These are phyloP conservation scores for Sturnus vulgaris DNA, from an alignment of 2,113 vertebrate genomes.

Conservation along the genomic window DNA sequence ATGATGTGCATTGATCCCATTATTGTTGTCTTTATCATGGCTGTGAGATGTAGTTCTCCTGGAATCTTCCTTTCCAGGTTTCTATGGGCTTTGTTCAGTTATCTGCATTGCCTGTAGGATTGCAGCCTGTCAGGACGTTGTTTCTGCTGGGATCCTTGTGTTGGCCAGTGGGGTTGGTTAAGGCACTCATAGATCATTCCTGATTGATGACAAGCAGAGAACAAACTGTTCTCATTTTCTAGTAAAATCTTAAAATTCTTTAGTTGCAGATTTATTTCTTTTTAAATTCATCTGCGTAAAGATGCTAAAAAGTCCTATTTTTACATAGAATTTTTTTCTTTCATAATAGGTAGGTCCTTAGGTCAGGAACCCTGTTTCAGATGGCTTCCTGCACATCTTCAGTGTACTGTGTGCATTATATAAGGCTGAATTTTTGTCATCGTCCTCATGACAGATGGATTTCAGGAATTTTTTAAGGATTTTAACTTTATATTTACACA, in stretches of 20 bases:
- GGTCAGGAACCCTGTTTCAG: not conserved
- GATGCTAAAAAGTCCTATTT: not conserved
- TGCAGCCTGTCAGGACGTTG: rapidly evolving
- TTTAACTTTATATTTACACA: not conserved
- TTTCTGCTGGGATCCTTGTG: not conserved
- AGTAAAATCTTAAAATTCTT: not conserved
- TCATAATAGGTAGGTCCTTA: not conserved
- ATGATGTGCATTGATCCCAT: not conserved
- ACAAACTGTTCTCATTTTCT: not conserved
- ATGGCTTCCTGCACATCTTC: not conserved
- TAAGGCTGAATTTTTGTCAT: not conserved
- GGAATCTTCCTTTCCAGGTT: not conserved
- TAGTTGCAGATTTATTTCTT: not conserved
- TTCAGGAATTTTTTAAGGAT: not conserved
- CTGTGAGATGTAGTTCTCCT: not conserved
- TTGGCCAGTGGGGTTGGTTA: not conserved
- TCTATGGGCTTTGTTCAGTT: not conserved
- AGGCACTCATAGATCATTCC: not conserved
- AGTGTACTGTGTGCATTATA: not conserved
- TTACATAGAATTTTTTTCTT: not conserved
- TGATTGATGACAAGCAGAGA: not conserved
- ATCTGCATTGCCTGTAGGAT: not conserved
- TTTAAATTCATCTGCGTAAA: not conserved
- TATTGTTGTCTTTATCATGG: not conserved
- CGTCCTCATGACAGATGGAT: not conserved